phyloP scores from a whole-genome alignment of 2,113 vertebrate genomes.

The Sylvietta virens region DNA sequence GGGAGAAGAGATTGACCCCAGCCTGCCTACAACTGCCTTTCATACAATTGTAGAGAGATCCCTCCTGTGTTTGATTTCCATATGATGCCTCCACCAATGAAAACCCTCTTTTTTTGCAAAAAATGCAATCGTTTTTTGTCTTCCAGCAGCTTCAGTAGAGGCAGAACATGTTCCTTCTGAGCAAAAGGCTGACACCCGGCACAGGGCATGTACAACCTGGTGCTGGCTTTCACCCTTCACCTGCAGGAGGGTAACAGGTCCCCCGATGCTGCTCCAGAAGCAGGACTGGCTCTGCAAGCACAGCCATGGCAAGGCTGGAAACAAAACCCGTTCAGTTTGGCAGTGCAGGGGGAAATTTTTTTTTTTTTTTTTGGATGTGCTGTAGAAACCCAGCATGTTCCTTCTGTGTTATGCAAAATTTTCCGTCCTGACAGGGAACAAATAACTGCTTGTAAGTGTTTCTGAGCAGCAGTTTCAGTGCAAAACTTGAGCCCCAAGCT shows the following conservation, averaged over 20 bases:
- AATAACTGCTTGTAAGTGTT: neutral
- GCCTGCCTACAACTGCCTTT: neutral
- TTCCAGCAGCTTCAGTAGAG: neutral
- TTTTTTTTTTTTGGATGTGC: neutral
- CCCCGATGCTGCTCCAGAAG: neutral
- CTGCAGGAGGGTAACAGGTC: neutral
- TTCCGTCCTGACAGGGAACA: conserved; percentile 16
- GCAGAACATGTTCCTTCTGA: neutral
- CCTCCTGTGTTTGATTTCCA: neutral
- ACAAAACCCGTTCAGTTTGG: neutral
- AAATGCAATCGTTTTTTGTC: neutral
- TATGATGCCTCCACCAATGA: neutral
- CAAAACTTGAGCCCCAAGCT: neutral
- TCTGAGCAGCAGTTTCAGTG: neutral
- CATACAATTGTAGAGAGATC: neutral
- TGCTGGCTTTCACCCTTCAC: neutral
- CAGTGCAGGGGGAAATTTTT: neutral
- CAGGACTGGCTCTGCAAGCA: neutral
- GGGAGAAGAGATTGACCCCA: neutral
- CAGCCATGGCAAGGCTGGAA: neutral
- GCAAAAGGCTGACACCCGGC: rapidly evolving
- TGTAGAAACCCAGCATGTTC: conserved; percentile 14
- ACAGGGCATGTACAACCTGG: rapidly evolving
- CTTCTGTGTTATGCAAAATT: neutral
- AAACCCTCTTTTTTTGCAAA: neutral